phyloP scores from a whole-genome alignment of 2,797 vertebrate genomes.

The Phrynocephalus guinanensis region DNA sequence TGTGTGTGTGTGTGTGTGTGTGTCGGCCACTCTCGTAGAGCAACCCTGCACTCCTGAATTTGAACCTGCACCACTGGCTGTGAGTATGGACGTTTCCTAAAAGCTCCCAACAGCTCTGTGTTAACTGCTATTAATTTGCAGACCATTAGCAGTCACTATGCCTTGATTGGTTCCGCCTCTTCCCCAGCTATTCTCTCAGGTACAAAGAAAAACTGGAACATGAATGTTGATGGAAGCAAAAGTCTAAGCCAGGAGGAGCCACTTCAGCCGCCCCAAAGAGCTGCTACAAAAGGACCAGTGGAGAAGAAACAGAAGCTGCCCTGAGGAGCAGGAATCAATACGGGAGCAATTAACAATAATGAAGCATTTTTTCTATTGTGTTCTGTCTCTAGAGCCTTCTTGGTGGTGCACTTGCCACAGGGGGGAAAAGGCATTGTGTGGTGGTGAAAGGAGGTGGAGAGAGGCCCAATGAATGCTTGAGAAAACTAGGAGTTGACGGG shows the following conservation, averaged over 20 bases:
- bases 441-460: not conserved
- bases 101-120: not conserved
- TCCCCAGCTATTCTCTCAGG: constrained; percentile 20
- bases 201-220: not conserved
- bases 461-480: not conserved
- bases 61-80: not conserved
- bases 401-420: not conserved
- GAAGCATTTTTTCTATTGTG: constrained; percentile 7
- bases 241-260: not conserved
- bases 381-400: constrained; percentile 10
- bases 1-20: no score
- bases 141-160: not conserved
- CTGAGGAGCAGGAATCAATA: constrained; percentile 46
- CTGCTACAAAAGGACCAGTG: constrained; percentile 39
- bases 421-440: not conserved
- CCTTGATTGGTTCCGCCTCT: not conserved
- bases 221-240: constrained; percentile 20
- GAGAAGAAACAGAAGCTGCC: constrained; percentile 64
- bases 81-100: not conserved
- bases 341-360: constrained; percentile 33
- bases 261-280: not conserved
- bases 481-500: not conserved
- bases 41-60: no score
- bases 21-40: no score
- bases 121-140: not conserved